Conservation (phyloP, 37 sponge, comb jelly and placozoan genomes). For the Chondrosia reniformis region DNA sequence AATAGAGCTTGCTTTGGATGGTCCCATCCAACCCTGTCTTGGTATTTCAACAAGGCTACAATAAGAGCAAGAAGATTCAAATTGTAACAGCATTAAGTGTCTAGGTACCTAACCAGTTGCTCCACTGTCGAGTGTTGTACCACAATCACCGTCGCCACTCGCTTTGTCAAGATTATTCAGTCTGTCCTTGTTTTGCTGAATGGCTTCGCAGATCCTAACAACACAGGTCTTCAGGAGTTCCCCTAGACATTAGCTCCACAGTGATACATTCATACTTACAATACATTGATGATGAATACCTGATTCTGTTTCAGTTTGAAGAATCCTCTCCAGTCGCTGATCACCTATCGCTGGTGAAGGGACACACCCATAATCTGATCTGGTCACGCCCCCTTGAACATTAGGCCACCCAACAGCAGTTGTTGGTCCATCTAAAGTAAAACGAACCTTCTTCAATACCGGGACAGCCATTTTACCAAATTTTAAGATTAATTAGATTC, state of each 20-base stretch:
- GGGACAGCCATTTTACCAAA: too few species aligned
- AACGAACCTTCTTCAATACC: too few species aligned
- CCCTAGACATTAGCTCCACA: constrained; percentile 5
- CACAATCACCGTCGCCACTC: constrained; percentile 96
- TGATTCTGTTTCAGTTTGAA: not conserved
- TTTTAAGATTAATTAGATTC: too few species aligned
- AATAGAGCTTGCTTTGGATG: constrained; percentile 44
- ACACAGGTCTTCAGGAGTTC: constrained; percentile 45
- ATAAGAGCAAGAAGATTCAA: not conserved
- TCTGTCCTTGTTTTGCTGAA: constrained; percentile 44
- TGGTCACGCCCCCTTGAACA: constrained; percentile 22
- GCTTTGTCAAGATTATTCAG: constrained; percentile 86
- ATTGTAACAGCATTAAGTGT: not conserved
- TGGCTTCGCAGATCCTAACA: constrained; percentile 29
- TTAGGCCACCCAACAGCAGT: constrained; percentile 75
- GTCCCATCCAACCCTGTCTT: constrained; percentile 48
- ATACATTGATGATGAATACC: not conserved
- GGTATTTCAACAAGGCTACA: constrained; percentile 1
- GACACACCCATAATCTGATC: constrained; percentile 3
- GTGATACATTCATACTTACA: not conserved
- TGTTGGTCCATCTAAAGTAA: constrained; percentile 62
- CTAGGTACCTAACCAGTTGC: constrained; percentile 53
- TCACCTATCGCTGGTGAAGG: not conserved
- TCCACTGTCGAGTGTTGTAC: constrained; percentile 72
- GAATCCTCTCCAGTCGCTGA: not conserved